Conservation (phyloP, 2,113 vertebrate species). For the Planiliza haematocheilus region DNA sequence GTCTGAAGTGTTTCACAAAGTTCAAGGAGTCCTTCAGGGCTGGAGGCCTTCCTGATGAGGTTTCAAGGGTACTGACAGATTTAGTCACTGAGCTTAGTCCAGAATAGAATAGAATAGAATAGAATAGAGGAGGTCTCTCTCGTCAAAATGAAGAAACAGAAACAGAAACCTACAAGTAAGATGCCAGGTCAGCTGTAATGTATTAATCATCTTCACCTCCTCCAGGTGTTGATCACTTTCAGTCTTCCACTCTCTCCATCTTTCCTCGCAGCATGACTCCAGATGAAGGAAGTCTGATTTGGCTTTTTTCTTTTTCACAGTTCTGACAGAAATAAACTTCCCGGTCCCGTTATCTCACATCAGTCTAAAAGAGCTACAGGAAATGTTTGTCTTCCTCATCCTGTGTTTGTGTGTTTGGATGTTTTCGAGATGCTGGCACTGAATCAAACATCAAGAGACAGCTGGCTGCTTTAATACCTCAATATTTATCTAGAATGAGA, state of each 20-base stretch:
- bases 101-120: too few relatives aligned
- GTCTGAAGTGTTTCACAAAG: not conserved
- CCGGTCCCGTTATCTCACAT: slow-evolving; percentile 48
- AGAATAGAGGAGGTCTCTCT: too few relatives aligned
- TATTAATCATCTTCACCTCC: too few relatives aligned
- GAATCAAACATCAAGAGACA: slow-evolving; percentile 18
- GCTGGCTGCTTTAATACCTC: not conserved
- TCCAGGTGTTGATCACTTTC: not conserved
- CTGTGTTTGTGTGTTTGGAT: slow-evolving; percentile 51
- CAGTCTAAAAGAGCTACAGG: slow-evolving; percentile 59
- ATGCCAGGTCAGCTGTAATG: too few relatives aligned
- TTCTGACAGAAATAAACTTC: not conserved
- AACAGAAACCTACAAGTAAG: too few relatives aligned
- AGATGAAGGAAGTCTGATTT: slow-evolving; percentile 35
- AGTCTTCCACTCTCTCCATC: not conserved
- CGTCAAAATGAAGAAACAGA: too few relatives aligned
- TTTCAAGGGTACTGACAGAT: too few relatives aligned
- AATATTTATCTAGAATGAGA: too few relatives aligned
- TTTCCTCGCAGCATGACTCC: too few relatives aligned
- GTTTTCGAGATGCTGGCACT: slow-evolving; percentile 1
- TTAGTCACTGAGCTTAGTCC: too few relatives aligned
- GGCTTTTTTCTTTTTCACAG: slow-evolving; percentile 20
- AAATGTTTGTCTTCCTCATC: slow-evolving; percentile 77
- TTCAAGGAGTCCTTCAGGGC: not conserved
- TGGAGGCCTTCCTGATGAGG: too few relatives aligned